Conservation (phyloP, 2,888 invertebrate species). For the Sepiola atlantica region DNA sequence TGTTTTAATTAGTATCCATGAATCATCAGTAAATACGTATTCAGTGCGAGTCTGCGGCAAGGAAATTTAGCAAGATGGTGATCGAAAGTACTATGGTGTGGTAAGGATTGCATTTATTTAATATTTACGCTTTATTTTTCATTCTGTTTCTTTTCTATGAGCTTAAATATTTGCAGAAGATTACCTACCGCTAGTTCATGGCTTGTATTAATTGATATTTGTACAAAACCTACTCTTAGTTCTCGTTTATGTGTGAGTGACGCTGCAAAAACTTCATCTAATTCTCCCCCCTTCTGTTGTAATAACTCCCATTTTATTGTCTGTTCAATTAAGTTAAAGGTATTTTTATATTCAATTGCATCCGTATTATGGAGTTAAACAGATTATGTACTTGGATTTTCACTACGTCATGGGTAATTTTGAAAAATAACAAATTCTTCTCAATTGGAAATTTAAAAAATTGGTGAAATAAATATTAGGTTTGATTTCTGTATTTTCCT, state of each 20-base stretch:
- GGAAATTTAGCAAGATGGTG: conserved; percentile 84
- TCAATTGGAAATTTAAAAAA: neutral
- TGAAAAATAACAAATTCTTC: neutral
- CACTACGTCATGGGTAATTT: neutral
- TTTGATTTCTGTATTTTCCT: too few relatives aligned
- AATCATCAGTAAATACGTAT: neutral
- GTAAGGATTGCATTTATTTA: conserved; percentile 77
- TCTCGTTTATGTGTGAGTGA: neutral
- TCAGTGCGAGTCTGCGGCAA: neutral
- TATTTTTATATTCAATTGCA: neutral
- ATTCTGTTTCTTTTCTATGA: neutral
- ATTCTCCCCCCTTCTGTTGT: neutral
- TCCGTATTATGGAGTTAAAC: neutral
- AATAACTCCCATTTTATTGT: neutral
- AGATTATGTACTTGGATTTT: neutral
- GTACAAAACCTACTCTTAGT: neutral
- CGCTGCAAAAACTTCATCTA: neutral
- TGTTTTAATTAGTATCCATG: neutral
- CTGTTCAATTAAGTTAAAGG: neutral
- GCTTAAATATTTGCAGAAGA: neutral
- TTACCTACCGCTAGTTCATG: neutral
- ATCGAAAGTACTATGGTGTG: conserved; percentile 99
- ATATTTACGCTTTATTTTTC: neutral
- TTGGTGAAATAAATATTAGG: too few relatives aligned
- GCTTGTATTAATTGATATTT: neutral